Base-by-base conservation (phyloP, 2,888 invertebrate genomes). In the Acleris sparsana region DNA sequence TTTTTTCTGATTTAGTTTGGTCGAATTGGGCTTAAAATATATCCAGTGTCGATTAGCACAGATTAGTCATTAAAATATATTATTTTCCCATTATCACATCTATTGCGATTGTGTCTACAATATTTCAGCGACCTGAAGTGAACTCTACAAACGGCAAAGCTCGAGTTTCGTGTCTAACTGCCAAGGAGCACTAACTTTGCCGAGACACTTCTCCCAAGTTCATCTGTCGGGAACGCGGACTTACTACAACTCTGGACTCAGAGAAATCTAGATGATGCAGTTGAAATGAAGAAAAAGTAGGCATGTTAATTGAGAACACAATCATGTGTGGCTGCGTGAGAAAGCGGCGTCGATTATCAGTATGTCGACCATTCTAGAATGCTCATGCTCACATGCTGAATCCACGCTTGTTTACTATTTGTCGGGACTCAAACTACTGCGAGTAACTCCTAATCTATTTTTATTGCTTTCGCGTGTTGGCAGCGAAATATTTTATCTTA, bases 241-340 rank as follows among this genome's bases (percentile, higher is more conserved):
- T 18, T 53, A 53, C 53, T 60, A 39, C 59, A 43, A 55, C 20
- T 55, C 17, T 17, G 16, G 43, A 64, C 43, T 43, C 53, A 64
- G 64, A 64, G 64, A 64, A 64, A 64, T 64, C 64, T 59, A n/a
- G n/a, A 53, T 60, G 53, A 64, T 59, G 48, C 59, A 64, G 49
- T 53, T 49, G 48, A 64, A 64, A 64, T 59, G 49, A 49, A 60
- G 59, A 49, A 59, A 58, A 59, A 53, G 48, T 61, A 55, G 64
- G 65, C 60, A 57, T 66, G 62, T 62, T 66, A 62, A 66, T 66
- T 62, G 66, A 62, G 66, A 66, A 39, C 66, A 66, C 62, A n/a
- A n/a, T 46, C 46, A 57, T 66, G 63, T 57, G 52, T 57, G 48
- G 63, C 63, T 57, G 57, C 62, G 66, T 66, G 66, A 56, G 66